phyloP scores from a whole-genome alignment of 2,113 vertebrate genomes.

The Barbus barbus region DNA sequence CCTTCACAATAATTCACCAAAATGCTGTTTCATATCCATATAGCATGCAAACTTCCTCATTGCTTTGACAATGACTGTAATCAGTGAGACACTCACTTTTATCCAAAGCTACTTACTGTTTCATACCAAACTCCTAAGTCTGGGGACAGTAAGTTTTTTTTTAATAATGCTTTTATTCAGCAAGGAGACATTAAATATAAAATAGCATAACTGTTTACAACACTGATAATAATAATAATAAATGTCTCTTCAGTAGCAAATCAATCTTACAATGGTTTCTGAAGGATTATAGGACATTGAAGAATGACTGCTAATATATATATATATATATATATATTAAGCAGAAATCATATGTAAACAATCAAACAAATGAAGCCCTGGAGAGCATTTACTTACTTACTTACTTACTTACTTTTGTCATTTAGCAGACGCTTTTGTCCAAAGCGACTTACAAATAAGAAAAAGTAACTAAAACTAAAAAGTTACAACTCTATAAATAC shows the following conservation, averaged over 20 bases:
- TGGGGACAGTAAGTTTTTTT: neutral
- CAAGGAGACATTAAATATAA: neutral
- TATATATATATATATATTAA: neutral
- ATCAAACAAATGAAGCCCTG: neutral
- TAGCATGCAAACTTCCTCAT: constrained; percentile 30
- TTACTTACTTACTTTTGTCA: too few relatives aligned
- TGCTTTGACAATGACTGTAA: neutral
- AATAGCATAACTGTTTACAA: neutral
- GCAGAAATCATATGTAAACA: neutral
- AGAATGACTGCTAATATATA: neutral
- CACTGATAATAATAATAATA: neutral
- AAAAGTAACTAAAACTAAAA: too few relatives aligned
- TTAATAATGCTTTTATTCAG: neutral
- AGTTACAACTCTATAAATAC: too few relatives aligned
- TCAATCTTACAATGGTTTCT: neutral
- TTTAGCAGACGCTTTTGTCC: too few relatives aligned
- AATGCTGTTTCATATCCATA: constrained; percentile 43
- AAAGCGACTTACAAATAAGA: too few relatives aligned
- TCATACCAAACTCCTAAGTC: neutral
- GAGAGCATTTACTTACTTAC: too few relatives aligned
- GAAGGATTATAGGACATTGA: neutral
- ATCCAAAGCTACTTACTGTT: neutral
- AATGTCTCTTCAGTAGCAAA: neutral
- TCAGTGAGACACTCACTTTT: neutral
- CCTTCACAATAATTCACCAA: constrained; percentile 1